phyloP scores from a whole-genome alignment of 2,113 vertebrate species.

The Hemichromis elongatus region DNA sequence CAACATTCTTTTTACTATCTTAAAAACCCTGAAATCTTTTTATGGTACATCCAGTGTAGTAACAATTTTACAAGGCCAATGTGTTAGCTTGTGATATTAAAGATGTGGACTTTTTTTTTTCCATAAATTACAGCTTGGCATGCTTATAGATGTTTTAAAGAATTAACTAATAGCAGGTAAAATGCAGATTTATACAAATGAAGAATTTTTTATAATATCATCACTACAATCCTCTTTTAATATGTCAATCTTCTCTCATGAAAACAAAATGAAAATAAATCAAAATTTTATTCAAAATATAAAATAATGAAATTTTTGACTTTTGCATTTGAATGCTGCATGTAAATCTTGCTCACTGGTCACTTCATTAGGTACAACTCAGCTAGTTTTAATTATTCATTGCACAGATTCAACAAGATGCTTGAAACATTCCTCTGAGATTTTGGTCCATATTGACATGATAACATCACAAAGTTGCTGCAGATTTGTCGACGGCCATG shows the following conservation, averaged over 20 bases:
- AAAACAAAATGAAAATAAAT: background rate
- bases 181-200: background rate
- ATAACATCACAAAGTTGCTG: no score
- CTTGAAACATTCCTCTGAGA: no score
- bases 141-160: background rate
- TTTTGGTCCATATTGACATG: no score
- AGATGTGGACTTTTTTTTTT: background rate
- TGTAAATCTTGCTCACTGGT: background rate
- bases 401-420: background rate
- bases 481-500: no score
- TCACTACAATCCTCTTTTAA: background rate
- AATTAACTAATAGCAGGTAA: background rate
- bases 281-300: background rate
- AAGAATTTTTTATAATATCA: background rate
- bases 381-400: background rate
- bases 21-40: background rate
- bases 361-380: background rate
- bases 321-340: background rate
- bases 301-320: background rate
- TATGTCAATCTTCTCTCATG: background rate
- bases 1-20: background rate
- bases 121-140: background rate
- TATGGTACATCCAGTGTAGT: background rate
- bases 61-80: background rate
- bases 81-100: background rate